These are phyloP conservation scores for Colius striatus DNA, from an alignment of 2,113 vertebrate species.

Conservation along the genomic window DNA sequence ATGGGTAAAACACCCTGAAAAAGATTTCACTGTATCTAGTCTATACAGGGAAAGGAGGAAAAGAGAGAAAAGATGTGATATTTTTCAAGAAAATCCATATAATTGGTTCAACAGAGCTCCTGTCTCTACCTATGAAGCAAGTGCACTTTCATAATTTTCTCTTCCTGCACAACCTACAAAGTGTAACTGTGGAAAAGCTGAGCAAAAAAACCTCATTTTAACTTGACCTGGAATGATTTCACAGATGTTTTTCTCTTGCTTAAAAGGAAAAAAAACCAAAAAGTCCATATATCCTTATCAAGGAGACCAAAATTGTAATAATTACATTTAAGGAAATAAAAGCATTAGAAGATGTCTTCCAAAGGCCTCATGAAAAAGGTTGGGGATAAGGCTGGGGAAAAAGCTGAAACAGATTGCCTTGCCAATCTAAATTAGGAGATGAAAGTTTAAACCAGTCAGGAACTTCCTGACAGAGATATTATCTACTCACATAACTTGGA, in stretches of 20 bases:
- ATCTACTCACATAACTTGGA: neutral
- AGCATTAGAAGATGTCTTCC: constrained; percentile 9
- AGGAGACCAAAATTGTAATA: neutral
- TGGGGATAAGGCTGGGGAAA: neutral
- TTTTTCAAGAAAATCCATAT: neutral
- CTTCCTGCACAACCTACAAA: neutral
- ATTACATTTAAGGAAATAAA: neutral
- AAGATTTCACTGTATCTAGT: neutral
- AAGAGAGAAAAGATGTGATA: neutral
- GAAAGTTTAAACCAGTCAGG: constrained; percentile 68
- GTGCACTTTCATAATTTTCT: neutral
- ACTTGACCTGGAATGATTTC: neutral
- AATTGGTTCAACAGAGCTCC: neutral
- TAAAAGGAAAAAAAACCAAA: neutral
- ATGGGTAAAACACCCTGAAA: neutral
- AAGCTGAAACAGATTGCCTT: constrained; percentile 30
- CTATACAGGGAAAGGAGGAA: neutral
- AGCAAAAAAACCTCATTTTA: neutral
- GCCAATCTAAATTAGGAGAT: constrained; percentile 67
- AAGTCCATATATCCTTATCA: neutral
- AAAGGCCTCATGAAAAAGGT: constrained; percentile 42
- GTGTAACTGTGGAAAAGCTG: neutral
- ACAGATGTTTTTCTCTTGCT: neutral
- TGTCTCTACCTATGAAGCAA: neutral
- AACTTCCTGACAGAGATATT: constrained; percentile 67